Conservation (phyloP, 2,888 invertebrate species). For the Ephialtes manifestator region DNA sequence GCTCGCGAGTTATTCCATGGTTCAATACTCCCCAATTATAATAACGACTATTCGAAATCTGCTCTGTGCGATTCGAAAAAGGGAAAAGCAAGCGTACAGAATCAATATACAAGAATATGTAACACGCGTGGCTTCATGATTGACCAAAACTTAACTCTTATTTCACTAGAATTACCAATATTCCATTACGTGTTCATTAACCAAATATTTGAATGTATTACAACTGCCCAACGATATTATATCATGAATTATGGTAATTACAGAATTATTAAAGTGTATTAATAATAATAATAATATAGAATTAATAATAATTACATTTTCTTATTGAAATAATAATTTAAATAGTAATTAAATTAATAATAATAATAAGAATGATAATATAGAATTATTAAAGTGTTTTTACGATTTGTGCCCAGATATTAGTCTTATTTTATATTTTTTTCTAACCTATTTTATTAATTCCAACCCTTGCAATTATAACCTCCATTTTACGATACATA, state of each 20-base stretch:
- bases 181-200: background rate
- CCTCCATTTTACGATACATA: too few species aligned
- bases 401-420: too few species aligned
- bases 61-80: background rate
- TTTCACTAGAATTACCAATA: background rate
- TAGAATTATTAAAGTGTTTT: too few species aligned
- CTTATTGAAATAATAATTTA: too few species aligned
- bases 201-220: background rate
- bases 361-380: too few species aligned
- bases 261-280: background rate
- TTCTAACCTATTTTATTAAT: too few species aligned
- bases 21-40: constrained; percentile 5
- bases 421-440: too few species aligned
- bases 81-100: background rate
- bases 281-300: too few species aligned
- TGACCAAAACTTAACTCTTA: background rate
- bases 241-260: background rate
- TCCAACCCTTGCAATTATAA: too few species aligned
- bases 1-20: background rate
- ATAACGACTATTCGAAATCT: background rate
- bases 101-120: background rate
- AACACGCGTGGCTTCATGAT: background rate
- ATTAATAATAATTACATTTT: too few species aligned
- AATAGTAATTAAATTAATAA: too few species aligned
- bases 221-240: background rate